Evolutionary conservation across 2,113 vertebrate species (phyloP).

Genomic region (Otis tarda): DNA sequence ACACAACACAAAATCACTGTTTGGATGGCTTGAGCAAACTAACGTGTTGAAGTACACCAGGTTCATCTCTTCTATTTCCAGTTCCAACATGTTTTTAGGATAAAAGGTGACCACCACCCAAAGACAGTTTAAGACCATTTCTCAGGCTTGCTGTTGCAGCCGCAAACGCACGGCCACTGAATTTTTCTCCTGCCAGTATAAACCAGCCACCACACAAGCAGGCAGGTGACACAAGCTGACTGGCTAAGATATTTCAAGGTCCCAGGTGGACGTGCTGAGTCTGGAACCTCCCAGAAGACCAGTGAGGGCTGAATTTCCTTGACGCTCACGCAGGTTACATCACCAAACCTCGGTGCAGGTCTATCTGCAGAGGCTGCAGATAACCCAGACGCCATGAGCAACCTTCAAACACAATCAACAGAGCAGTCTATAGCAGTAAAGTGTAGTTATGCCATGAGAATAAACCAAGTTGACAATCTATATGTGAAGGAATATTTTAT

Average conservation of each 20-base stretch:
- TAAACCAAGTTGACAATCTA: background rate
- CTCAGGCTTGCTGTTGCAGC: background rate
- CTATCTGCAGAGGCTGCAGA: background rate
- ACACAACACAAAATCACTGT: background rate
- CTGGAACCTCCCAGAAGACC: background rate
- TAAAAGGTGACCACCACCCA: background rate
- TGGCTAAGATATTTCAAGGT: background rate
- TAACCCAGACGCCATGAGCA: background rate
- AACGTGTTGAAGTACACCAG: background rate
- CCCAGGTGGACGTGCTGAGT: background rate
- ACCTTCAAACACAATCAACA: background rate
- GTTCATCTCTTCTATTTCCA: background rate
- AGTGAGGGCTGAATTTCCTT: background rate
- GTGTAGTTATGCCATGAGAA: background rate
- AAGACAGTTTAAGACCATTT: background rate
- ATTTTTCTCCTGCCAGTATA: background rate
- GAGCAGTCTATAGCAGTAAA: background rate
- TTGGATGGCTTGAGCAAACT: background rate
- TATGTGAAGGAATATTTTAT: background rate
- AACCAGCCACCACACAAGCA: background rate
- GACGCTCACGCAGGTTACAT: background rate
- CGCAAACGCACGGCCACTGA: background rate
- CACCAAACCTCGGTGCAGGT: background rate
- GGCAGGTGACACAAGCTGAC: background rate
- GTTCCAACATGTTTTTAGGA: background rate